Base-by-base conservation (phyloP, 2,888 invertebrate species). In the Leptopilina drosophilae region DNA sequence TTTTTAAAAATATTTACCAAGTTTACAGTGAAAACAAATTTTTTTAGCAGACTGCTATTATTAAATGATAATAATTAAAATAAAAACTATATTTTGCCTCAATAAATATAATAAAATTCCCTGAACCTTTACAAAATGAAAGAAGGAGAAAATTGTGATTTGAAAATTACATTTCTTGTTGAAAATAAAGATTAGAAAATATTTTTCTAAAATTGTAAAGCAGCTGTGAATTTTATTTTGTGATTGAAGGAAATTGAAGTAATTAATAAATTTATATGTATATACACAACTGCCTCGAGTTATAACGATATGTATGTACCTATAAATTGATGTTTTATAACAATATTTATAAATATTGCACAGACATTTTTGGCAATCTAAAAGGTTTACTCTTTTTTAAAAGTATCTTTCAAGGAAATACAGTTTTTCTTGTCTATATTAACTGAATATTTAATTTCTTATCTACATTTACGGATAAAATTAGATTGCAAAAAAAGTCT, bases 41-140 rank as follows among this genome's bases (percentile, higher is more conserved):
- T 33, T 33, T 49, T 73, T 73, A 56, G 26, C 8, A 56, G 9
- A 73, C 20, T 53, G 49, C 9, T 62, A 46, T 76, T 76, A 12
- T 76, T 64, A 12, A 33, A 33, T 59, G 11, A 75, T 75, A 59
- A n/a, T 66, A 42, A 33, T 33, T 65, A 20, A 42, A 14, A 8
- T 5, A 66, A 66, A 20, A 67, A 53, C 69, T 53, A n/a, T 53
- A n/a, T 53, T 49, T 12, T 53, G 69, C 53, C 26, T 69, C 26
- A 33, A 59, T 56, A 33, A 56, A 73, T 26, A 56, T 56, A 73
- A 53, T 49, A 53, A 53, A 73, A 73, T 56, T 56, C 53, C 73
- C 73, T 73, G 73, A 73, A 73, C 73, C 56, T 73, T 73, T 56
- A 73, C 15, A 73, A 56, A 56, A 9, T 42, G 3, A 42, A 42